Conservation (phyloP, 2,797 vertebrate species). For the Microtus agrestis region DNA sequence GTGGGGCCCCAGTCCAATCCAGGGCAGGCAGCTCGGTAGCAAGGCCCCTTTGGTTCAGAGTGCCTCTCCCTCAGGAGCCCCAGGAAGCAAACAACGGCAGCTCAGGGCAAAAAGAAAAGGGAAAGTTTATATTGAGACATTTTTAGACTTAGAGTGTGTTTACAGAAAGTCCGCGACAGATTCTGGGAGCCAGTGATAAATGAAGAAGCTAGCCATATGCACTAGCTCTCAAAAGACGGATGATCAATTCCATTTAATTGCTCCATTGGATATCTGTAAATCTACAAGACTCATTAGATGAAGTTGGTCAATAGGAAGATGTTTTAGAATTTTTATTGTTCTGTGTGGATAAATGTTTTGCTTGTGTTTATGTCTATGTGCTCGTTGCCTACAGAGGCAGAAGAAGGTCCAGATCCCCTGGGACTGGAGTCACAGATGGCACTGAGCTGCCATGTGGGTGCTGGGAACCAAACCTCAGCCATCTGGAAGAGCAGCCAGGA, state of each 20-base stretch:
- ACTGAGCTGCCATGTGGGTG: background rate
- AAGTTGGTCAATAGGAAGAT: background rate
- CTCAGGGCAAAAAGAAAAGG: slow-evolving; percentile 69
- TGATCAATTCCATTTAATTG: background rate
- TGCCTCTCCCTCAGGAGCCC: slow-evolving; percentile 62
- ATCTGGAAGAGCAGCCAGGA: background rate
- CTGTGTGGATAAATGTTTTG: background rate
- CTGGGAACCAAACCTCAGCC: background rate
- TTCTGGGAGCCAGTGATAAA: slow-evolving; percentile 64
- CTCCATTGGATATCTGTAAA: background rate
- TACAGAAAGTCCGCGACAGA: slow-evolving; percentile 76
- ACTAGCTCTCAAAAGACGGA: background rate
- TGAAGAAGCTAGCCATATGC: slow-evolving; percentile 69
- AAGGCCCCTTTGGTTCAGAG: slow-evolving; percentile 77
- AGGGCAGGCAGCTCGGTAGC: slow-evolving; percentile 52
- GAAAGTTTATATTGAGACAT: background rate
- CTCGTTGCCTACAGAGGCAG: background rate
- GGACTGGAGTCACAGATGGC: background rate
- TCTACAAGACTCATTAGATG: background rate
- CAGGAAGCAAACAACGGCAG: slow-evolving; percentile 65
- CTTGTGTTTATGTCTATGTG: background rate
- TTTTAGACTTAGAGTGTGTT: slow-evolving; percentile 68
- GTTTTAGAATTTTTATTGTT: background rate
- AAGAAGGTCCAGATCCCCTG: background rate
- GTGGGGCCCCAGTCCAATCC: slow-evolving; percentile 71